These are phyloP conservation scores for Andrena trimmerana DNA, from an alignment of 2,888 invertebrate species.

Conservation along the genomic window DNA sequence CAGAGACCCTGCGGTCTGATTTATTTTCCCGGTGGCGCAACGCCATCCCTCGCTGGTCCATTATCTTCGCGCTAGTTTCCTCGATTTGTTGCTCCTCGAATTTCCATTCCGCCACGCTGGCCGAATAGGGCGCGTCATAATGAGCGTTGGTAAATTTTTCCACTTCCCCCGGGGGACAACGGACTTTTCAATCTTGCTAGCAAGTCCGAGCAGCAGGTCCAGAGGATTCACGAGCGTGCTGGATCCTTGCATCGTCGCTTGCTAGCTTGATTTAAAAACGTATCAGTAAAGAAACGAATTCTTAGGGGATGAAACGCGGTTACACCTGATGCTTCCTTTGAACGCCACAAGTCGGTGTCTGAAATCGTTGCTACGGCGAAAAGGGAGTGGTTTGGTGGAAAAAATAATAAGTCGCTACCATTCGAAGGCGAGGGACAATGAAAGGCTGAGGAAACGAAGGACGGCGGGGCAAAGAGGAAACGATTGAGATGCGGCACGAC, in stretches of 20 bases:
- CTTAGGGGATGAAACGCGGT: constrained; percentile 16
- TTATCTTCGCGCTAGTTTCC: constrained; percentile 79
- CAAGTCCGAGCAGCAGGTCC: background rate
- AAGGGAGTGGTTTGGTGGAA: constrained; percentile 17
- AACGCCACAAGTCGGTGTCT: constrained; percentile 26
- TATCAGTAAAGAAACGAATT: background rate
- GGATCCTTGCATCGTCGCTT: background rate
- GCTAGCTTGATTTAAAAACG: background rate
- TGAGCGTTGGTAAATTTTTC: constrained; percentile 34
- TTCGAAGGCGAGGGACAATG: constrained; percentile 38
- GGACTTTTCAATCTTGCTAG: background rate
- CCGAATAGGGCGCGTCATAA: constrained; percentile 52
- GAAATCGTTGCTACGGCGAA: constrained; percentile 20
- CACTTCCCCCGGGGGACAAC: constrained; percentile 19
- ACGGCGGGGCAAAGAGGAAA: constrained; percentile 36
- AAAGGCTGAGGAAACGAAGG: constrained; percentile 3
- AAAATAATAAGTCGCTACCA: constrained; percentile 69
- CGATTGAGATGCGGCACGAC: constrained; percentile 75
- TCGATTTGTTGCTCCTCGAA: constrained; percentile 73
- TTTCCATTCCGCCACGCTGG: constrained; percentile 65
- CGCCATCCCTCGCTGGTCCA: constrained; percentile 74
- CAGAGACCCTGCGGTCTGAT: constrained; percentile 78
- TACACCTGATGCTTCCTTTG: constrained; percentile 36
- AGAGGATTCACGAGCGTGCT: background rate
- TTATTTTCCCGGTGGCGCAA: constrained; percentile 77